Evolutionary conservation across 2,113 vertebrate genomes (phyloP).

Genomic region (Prolemur simus): DNA sequence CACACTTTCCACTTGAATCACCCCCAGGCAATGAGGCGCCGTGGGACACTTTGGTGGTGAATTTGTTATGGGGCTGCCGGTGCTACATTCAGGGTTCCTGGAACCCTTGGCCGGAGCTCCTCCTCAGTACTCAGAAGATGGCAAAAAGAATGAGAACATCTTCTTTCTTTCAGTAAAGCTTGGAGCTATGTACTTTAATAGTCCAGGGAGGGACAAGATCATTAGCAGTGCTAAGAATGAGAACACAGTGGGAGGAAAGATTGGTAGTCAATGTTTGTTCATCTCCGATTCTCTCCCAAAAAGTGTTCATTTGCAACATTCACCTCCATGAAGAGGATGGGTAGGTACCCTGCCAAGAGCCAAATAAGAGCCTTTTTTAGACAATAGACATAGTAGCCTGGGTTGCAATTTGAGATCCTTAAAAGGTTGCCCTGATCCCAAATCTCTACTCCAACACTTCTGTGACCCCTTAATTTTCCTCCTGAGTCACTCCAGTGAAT

Average conservation of each 20-base stretch:
- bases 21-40: constrained; percentile 39
- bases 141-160: background rate
- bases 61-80: background rate
- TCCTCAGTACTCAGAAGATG: constrained; percentile 46
- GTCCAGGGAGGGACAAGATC: constrained; percentile 28
- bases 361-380: background rate
- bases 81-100: background rate
- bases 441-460: background rate
- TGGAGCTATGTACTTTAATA: constrained; percentile 10
- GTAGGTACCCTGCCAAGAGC: background rate
- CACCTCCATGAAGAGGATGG: background rate
- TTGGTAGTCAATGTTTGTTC: background rate
- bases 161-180: constrained; percentile 47
- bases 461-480: background rate
- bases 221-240: background rate
- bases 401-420: background rate
- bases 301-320: background rate
- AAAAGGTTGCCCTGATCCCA: background rate
- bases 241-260: background rate
- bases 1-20: constrained; percentile 56
- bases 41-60: constrained; percentile 1
- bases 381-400: background rate
- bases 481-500: background rate
- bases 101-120: constrained; percentile 49
- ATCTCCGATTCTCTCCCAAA: background rate